phyloP scores from a whole-genome alignment of 1,140 invertebrate species.

The Caerostris darwini region DNA sequence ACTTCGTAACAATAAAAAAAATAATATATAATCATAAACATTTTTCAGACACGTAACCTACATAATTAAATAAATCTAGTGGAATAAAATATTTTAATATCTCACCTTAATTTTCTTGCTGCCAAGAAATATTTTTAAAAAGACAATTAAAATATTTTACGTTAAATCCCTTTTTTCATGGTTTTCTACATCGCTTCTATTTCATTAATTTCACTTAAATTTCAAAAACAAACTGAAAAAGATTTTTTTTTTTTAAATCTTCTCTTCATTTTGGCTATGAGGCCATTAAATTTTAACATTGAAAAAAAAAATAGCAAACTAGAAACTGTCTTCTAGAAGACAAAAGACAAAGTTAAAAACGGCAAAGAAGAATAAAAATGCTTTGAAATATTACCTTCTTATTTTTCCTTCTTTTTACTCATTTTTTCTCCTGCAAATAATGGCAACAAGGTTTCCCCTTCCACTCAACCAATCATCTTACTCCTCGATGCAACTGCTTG shows the following conservation, averaged over 20 bases:
- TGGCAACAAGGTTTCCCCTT: conserved; percentile 50
- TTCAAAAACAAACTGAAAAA: not conserved
- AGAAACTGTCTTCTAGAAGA: conserved; percentile 37
- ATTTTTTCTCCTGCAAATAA: not conserved
- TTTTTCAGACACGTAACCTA: too few relatives aligned
- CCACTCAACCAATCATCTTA: conserved; percentile 53
- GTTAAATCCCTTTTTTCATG: conserved; percentile 27
- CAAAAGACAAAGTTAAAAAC: conserved; percentile 9
- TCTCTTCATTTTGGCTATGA: not conserved
- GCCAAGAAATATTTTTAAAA: not conserved
- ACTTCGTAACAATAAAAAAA: too few relatives aligned
- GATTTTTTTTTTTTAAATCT: not conserved
- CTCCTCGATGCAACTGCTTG: conserved; percentile 30
- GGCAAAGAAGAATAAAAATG: not conserved
- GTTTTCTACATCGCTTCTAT: not conserved
- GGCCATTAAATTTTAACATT: conserved; percentile 59
- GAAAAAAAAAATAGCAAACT: not conserved
- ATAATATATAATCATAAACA: too few relatives aligned
- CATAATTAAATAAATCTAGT: not conserved
- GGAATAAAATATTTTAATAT: conserved; percentile 1
- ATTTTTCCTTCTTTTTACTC: conserved; percentile 10
- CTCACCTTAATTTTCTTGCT: too few relatives aligned
- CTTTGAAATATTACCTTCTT: conserved; percentile 30
- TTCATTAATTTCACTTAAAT: conserved; percentile 74
- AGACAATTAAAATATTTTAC: conserved; percentile 28